Evolutionary conservation across 2,113 vertebrate genomes (phyloP).

Genomic region (Oceanites oceanicus): DNA sequence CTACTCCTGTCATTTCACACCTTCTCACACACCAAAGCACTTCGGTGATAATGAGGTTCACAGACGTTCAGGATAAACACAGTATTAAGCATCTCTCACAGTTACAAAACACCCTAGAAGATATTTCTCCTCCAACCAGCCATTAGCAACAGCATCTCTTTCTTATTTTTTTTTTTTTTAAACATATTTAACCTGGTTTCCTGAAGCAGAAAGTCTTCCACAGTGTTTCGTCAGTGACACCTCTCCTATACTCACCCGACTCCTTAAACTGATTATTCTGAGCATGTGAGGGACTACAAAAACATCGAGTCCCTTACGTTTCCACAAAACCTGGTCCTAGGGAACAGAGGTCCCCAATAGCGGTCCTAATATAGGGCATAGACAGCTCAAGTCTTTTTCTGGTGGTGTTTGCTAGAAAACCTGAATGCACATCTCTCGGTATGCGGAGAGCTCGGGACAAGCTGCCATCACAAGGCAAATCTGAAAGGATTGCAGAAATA

Average conservation of each 20-base stretch:
- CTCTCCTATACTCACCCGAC: not conserved
- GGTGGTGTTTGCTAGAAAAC: not conserved
- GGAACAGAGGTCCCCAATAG: not conserved
- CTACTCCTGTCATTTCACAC: not conserved
- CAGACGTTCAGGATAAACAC: not conserved
- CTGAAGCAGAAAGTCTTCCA: not conserved
- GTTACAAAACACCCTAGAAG: not conserved
- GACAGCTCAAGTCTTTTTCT: not conserved
- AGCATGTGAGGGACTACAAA: not conserved
- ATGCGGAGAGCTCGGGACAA: not conserved
- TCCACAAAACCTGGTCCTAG: not conserved
- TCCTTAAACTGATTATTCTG: not conserved
- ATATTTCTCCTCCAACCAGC: not conserved
- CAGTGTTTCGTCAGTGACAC: not conserved
- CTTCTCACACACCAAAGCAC: not conserved
- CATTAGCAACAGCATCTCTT: not conserved
- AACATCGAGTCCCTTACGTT: not conserved
- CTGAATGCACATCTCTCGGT: too few species aligned
- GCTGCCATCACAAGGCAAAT: not conserved
- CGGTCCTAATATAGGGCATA: not conserved
- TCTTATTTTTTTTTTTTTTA: not conserved
- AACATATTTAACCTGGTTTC: not conserved
- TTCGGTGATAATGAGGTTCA: not conserved
- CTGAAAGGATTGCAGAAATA: not conserved
- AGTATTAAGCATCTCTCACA: not conserved